Evolutionary conservation across 2,888 invertebrate species (phyloP).

Genomic region (Epiperipatus broadwayi): DNA sequence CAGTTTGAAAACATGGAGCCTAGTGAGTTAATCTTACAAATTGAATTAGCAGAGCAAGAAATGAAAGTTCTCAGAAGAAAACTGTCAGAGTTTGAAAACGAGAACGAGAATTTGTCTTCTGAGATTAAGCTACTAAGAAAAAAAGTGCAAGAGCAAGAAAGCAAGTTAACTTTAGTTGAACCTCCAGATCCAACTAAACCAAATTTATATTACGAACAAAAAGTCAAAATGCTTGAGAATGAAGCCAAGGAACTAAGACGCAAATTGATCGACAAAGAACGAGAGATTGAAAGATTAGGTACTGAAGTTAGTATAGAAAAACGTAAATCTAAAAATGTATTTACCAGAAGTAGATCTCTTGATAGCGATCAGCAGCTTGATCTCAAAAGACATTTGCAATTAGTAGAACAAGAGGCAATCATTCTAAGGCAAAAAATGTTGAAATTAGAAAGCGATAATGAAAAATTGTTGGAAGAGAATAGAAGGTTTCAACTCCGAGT

Average conservation of each 20-base stretch:
- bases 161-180: constrained; percentile 34
- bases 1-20: no score
- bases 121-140: constrained; percentile 18
- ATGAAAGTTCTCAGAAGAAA: constrained; percentile 59
- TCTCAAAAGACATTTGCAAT: constrained; percentile 49
- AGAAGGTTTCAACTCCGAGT: constrained; percentile 42
- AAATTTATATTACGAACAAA: constrained; percentile 42
- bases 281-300: constrained; percentile 52
- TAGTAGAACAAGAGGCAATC: constrained; percentile 53
- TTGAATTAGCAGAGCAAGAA: no score
- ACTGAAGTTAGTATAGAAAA: constrained; percentile 42
- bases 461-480: constrained; percentile 50
- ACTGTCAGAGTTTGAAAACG: constrained; percentile 60
- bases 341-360: constrained; percentile 26
- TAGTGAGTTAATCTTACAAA: no score
- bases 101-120: constrained; percentile 39
- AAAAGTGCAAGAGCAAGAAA: constrained; percentile 36
- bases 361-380: constrained; percentile 37
- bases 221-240: constrained; percentile 37
- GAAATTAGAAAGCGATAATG: constrained; percentile 48
- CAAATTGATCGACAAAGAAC: constrained; percentile 53
- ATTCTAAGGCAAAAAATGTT: constrained; percentile 41
- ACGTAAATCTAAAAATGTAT: constrained; percentile 20
- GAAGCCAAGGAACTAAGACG: constrained; percentile 52
- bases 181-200: constrained; percentile 25